Conservation (phyloP, 92 coral and sea anemone genomes). For the Phenganax subtilis region DNA sequence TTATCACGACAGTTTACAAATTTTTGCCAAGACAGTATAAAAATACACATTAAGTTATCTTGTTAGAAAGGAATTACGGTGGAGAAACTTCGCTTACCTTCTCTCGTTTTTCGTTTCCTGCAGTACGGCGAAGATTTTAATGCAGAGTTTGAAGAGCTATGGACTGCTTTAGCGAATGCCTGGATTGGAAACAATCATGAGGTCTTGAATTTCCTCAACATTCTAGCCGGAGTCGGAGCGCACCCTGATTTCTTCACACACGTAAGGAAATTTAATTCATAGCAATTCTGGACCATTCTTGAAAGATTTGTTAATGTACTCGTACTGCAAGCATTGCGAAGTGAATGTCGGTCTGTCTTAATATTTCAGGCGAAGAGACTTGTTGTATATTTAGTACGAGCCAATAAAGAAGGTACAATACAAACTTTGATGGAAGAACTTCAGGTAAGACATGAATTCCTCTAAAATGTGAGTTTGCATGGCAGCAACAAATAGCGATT, state of each 20-base stretch:
- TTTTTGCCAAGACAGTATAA: too few species aligned
- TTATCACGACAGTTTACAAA: too few species aligned
- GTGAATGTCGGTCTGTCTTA: not conserved
- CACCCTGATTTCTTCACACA: conserved; percentile 83
- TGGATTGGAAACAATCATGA: conserved; percentile 90
- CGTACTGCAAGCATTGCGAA: not conserved
- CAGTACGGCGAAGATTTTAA: conserved; percentile 88
- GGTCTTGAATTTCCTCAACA: conserved; percentile 78
- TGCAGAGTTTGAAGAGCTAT: conserved; percentile 83
- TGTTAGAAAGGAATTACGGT: not conserved
- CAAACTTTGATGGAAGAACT: conserved; percentile 92
- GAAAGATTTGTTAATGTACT: too few species aligned
- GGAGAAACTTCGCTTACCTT: not conserved
- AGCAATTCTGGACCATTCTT: too few species aligned
- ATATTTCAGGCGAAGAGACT: conserved; percentile 81
- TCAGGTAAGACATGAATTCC: conserved; percentile 50
- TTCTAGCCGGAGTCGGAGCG: conserved; percentile 81
- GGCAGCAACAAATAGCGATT: too few species aligned
- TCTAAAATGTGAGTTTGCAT: too few species aligned
- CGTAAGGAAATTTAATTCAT: conserved; percentile 47
- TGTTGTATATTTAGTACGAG: conserved; percentile 91
- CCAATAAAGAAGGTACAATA: conserved; percentile 73
- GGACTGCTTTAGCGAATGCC: conserved; percentile 77
- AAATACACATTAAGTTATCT: too few species aligned
- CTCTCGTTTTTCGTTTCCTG: conserved; percentile 6